Conservation (phyloP, 2,888 invertebrate species). For the Drosophila austrosaltans region DNA sequence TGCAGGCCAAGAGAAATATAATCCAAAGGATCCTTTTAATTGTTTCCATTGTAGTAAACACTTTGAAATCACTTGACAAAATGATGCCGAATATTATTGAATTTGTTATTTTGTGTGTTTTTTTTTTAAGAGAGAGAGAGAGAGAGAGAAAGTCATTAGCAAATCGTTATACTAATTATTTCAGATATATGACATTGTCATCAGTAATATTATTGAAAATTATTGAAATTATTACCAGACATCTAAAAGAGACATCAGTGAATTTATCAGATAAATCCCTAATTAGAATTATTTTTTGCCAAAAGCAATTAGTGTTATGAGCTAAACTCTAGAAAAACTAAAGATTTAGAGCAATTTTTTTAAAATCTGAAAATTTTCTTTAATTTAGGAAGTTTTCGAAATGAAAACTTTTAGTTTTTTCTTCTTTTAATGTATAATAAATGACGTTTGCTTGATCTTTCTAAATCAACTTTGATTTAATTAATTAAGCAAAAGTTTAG, state of each 20-base stretch:
- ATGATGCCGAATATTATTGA: background rate
- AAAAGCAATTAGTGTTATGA: background rate
- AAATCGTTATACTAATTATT: background rate
- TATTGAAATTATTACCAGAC: conserved; percentile 2
- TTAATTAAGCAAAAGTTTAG: no score
- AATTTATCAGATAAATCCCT: background rate
- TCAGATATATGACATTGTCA: background rate
- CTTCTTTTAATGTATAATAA: no score
- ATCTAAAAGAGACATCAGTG: conserved; percentile 2
- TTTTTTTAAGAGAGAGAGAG: no score
- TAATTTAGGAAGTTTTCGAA: no score
- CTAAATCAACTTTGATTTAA: no score
- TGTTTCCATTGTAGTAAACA: background rate
- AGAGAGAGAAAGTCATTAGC: background rate
- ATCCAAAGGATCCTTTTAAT: background rate
- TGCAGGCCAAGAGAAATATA: background rate
- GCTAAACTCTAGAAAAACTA: background rate
- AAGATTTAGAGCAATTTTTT: no score
- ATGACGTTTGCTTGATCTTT: no score
- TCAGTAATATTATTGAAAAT: background rate
- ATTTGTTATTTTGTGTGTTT: background rate
- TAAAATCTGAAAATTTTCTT: no score
- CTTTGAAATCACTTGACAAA: background rate
- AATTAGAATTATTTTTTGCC: background rate
- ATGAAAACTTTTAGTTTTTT: no score